Evolutionary conservation across 2,888 invertebrate genomes (phyloP).

Genomic region (Ditula angustiorana): DNA sequence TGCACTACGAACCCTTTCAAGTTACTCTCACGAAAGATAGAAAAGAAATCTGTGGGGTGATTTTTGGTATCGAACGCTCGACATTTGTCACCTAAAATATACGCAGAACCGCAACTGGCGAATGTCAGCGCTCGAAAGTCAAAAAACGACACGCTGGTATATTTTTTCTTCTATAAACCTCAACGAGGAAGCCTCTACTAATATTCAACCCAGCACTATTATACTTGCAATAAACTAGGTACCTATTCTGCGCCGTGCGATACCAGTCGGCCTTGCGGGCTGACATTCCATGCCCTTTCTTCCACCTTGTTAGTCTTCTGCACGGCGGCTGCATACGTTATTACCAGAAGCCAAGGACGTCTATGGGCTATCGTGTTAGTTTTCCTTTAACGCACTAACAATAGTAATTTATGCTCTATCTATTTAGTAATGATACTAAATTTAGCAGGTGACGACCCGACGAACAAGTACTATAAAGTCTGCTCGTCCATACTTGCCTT

Average conservation of each 20-base stretch:
- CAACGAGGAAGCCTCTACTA: slow-evolving; percentile 35
- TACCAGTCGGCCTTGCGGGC: slow-evolving; percentile 34
- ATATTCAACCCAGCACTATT: slow-evolving; percentile 6
- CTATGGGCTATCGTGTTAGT: slow-evolving; percentile 10
- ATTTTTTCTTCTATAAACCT: no score
- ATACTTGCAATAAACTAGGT: slow-evolving; percentile 12
- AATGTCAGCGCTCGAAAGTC: no score
- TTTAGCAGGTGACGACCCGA: neutral
- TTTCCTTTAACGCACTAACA: slow-evolving; percentile 20
- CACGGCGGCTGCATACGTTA: slow-evolving; percentile 21
- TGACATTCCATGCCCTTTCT: slow-evolving; percentile 40
- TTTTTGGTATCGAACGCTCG: no score
- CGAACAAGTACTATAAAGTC: no score
- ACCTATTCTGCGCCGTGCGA: slow-evolving; percentile 21
- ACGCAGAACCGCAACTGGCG: no score
- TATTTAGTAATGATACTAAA: neutral
- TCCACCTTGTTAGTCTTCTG: slow-evolving; percentile 32
- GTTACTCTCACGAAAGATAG: no score
- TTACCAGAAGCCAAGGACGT: slow-evolving; percentile 7
- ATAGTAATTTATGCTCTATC: neutral
- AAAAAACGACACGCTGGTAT: no score
- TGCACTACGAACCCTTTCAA: no score
- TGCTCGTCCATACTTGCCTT: no score
- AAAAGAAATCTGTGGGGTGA: no score
- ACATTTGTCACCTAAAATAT: no score